Evolutionary conservation across 2,888 invertebrate genomes (phyloP).

Genomic region (Malthinus flaveolus): DNA sequence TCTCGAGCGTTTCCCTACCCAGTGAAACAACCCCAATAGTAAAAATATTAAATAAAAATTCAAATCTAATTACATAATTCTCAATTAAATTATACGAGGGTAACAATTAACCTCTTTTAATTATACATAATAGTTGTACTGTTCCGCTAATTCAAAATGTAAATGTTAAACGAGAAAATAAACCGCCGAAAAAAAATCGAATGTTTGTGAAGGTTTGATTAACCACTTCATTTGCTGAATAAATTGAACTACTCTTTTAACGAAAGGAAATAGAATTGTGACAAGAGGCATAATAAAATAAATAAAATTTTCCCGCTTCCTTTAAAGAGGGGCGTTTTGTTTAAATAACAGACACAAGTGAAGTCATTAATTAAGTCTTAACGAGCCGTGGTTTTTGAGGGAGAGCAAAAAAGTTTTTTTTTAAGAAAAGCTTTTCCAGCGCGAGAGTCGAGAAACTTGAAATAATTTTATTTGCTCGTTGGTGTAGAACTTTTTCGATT

Average conservation of each 20-base stretch:
- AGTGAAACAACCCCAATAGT: too few relatives aligned
- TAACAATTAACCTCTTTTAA: too few relatives aligned
- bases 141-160: constrained; percentile 8
- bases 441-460: constrained; percentile 25
- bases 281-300: constrained; percentile 36
- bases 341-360: constrained; percentile 36
- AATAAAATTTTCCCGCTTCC: constrained; percentile 34
- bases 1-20: too few relatives aligned
- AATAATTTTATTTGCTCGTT: constrained; percentile 7
- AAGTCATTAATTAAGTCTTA: constrained; percentile 44
- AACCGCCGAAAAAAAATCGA: constrained; percentile 35
- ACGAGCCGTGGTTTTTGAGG: constrained; percentile 39
- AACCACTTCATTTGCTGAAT: constrained; percentile 44
- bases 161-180: constrained; percentile 24
- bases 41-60: too few relatives aligned
- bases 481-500: constrained; percentile 8
- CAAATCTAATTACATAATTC: too few relatives aligned
- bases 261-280: constrained; percentile 38
- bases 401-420: constrained; percentile 14
- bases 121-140: too few relatives aligned
- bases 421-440: neutral
- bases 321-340: constrained; percentile 33
- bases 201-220: constrained; percentile 42
- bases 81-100: too few relatives aligned
- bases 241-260: constrained; percentile 37